A percentile compares a stretch with the other conserved stretches of the same genome.
These are phyloP conservation scores for Cairina moschata DNA, from an alignment of 2,113 vertebrate genomes.

Conservation along the genomic window DNA sequence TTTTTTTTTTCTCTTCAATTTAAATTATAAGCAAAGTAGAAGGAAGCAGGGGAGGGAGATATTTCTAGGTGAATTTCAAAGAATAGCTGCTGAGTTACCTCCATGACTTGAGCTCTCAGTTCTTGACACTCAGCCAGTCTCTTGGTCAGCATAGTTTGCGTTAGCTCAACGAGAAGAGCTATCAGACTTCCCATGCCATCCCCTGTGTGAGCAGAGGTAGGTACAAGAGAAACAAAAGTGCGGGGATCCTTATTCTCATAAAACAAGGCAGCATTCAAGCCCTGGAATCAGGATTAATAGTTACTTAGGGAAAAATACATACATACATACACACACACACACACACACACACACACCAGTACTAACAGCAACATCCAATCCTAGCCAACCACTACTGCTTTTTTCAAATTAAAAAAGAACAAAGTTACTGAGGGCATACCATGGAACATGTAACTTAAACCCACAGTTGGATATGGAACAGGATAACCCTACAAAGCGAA, in stretches of 20 bases:
- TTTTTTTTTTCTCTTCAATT: background rate
- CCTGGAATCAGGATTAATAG: constrained; percentile 76
- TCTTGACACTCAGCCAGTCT: constrained; percentile 93
- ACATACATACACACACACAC: background rate
- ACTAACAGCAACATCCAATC: background rate
- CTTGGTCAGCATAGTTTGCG: constrained; percentile 93
- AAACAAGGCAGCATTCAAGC: constrained; percentile 94
- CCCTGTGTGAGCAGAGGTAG: constrained; percentile 96
- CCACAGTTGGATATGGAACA: background rate
- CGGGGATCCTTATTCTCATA: constrained; percentile 96
- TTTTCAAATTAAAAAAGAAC: background rate
- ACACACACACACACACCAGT: background rate
- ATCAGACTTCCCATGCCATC: constrained; percentile 99
- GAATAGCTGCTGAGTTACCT: constrained; percentile 79
- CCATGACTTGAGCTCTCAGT: constrained; percentile 97
- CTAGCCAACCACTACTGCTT: background rate
- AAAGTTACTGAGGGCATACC: background rate
- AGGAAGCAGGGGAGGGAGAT: background rate
- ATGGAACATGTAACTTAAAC: background rate
- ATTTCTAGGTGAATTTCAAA: background rate
- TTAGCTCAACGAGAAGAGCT: constrained; percentile 91
- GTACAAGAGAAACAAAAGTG: constrained; percentile 95
- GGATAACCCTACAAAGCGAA: background rate
- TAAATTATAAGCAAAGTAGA: background rate
- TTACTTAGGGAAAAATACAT: background rate